Conservation (phyloP, 2,113 vertebrate genomes). For the Planiliza haematocheilus region DNA sequence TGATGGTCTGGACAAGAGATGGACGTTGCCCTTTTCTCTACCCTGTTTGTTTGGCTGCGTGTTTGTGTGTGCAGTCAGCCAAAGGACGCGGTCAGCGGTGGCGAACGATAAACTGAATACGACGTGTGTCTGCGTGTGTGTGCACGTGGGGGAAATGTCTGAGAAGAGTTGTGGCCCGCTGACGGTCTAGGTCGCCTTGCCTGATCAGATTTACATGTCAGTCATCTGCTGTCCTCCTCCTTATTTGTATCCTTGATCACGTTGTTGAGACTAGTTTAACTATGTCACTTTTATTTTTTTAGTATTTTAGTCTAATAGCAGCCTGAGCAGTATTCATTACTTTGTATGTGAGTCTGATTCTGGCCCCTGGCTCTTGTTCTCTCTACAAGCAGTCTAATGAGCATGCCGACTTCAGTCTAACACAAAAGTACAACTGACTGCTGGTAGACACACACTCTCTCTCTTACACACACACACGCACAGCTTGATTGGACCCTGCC, state of each 20-base stretch:
- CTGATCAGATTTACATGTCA: slow-evolving; percentile 15
- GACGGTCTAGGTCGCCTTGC: not conserved
- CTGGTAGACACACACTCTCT: slow-evolving; percentile 1
- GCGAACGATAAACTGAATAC: slow-evolving; percentile 17
- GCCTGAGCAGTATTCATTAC: not conserved
- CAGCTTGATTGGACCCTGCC: slow-evolving; percentile 53
- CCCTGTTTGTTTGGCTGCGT: slow-evolving; percentile 42
- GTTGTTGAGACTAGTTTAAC: slow-evolving; percentile 35
- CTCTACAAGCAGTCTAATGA: slow-evolving; percentile 59
- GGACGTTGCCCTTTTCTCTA: slow-evolving; percentile 56
- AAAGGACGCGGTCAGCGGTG: slow-evolving; percentile 31
- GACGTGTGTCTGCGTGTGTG: slow-evolving; percentile 18
- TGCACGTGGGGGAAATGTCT: slow-evolving; percentile 10
- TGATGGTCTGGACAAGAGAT: slow-evolving; percentile 48
- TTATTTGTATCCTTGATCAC: slow-evolving; percentile 37
- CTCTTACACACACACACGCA: slow-evolving; percentile 33
- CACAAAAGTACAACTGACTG: slow-evolving; percentile 21
- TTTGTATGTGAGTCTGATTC: slow-evolving; percentile 15
- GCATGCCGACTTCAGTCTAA: slow-evolving; percentile 41
- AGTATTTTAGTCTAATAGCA: slow-evolving; percentile 31
- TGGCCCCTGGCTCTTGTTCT: slow-evolving; percentile 46
- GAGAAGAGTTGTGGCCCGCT: not conserved
- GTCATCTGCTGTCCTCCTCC: not conserved
- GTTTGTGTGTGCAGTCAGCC: slow-evolving; percentile 43
- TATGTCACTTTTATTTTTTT: slow-evolving; percentile 12